Conservation (phyloP, 2,113 vertebrate genomes). For the Peromyscus polionotus region DNA sequence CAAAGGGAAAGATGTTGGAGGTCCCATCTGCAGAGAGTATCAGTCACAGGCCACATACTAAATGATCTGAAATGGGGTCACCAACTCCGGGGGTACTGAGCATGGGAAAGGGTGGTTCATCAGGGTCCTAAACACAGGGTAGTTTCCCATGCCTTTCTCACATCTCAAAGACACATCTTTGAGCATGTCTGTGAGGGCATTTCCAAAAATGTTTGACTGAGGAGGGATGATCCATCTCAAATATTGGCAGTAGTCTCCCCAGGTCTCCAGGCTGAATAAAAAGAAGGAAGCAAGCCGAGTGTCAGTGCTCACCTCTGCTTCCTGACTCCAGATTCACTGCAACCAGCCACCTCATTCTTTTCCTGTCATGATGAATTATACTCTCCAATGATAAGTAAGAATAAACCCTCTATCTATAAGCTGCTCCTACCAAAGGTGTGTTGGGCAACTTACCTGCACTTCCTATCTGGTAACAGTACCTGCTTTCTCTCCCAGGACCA, state of each 20-base stretch:
- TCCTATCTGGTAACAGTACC: not conserved
- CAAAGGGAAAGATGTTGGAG: not conserved
- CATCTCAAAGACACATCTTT: not conserved
- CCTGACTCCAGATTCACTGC: not conserved
- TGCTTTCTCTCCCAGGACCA: not conserved
- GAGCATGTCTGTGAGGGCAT: not conserved
- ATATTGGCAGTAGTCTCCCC: not conserved
- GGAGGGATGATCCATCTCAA: not conserved
- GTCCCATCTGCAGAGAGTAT: not conserved
- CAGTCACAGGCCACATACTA: not conserved
- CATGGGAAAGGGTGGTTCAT: rapidly evolving
- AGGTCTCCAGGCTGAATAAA: not conserved
- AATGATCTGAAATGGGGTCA: not conserved
- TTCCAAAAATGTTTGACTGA: not conserved
- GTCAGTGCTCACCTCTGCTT: not conserved
- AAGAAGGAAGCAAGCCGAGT: not conserved
- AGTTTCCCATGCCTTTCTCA: not conserved
- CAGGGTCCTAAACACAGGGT: not conserved
- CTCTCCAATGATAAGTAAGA: not conserved
- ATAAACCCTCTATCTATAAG: not conserved
- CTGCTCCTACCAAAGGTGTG: not conserved
- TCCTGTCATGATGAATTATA: not conserved
- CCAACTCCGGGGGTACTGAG: not conserved
- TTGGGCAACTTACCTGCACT: rapidly evolving
- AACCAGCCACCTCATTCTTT: not conserved